Evolutionary conservation across 2,113 vertebrate genomes (phyloP).

Genomic region (Phalacrocorax carbo): DNA sequence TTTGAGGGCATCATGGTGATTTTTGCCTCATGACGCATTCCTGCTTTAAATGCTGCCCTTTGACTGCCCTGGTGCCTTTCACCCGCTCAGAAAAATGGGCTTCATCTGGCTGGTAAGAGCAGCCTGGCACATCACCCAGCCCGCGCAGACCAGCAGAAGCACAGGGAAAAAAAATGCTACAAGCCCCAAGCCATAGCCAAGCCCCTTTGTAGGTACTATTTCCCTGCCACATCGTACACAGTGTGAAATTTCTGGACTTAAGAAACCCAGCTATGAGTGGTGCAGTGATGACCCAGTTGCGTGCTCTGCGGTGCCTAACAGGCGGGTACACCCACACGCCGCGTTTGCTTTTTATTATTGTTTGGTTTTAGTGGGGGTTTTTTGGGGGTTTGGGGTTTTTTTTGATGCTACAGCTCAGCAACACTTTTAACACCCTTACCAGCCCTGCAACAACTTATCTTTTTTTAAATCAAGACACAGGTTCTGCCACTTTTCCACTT

Average conservation of each 20-base stretch:
- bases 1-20: neutral
- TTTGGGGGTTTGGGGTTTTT: too few relatives aligned
- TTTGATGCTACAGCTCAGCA: neutral
- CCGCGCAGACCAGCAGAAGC: neutral
- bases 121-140: neutral
- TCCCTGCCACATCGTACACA: neutral
- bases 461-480: neutral
- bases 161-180: accelerated
- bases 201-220: neutral
- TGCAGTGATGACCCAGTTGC: accelerated
- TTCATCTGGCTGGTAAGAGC: too few relatives aligned
- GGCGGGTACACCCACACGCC: accelerated
- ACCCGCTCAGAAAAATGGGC: neutral
- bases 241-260: too few relatives aligned
- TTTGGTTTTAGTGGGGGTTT: too few relatives aligned
- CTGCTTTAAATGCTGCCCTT: too few relatives aligned
- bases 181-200: neutral
- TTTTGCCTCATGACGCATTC: too few relatives aligned
- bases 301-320: too few relatives aligned
- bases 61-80: too few relatives aligned
- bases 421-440: too few relatives aligned
- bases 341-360: neutral
- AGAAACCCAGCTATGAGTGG: too few relatives aligned
- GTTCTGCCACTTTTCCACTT: neutral
- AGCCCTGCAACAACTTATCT: neutral